Conservation (phyloP, 2,888 invertebrate species). For the Coremacera marginata region DNA sequence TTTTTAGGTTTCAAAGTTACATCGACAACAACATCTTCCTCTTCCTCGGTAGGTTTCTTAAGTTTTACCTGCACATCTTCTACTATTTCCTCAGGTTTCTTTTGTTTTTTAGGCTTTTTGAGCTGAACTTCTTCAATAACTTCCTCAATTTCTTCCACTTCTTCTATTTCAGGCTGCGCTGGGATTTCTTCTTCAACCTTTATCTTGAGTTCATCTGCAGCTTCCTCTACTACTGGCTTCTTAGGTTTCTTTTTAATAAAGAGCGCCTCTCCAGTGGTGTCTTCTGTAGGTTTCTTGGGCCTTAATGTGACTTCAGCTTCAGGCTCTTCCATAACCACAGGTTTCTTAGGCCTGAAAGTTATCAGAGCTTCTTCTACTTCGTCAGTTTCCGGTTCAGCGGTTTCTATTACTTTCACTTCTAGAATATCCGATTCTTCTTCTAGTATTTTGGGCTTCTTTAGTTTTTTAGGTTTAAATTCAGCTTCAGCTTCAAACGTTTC, state of each 20-base stretch:
- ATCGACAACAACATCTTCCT: slow-evolving; percentile 66
- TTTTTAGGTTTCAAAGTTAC: slow-evolving; percentile 66
- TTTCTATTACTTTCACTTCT: slow-evolving; percentile 47
- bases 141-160: slow-evolving; percentile 44
- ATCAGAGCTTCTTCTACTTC: slow-evolving; percentile 40
- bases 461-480: slow-evolving; percentile 48
- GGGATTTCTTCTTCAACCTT: slow-evolving; percentile 58
- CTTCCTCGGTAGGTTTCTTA: slow-evolving; percentile 54
- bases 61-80: slow-evolving; percentile 61
- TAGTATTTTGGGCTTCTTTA: slow-evolving; percentile 44
- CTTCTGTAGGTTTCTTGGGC: slow-evolving; percentile 56
- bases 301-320: slow-evolving; percentile 58
- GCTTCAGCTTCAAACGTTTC: slow-evolving; percentile 52
- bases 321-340: slow-evolving; percentile 53
- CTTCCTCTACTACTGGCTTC: slow-evolving; percentile 54
- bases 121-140: slow-evolving; percentile 55
- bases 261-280: slow-evolving; percentile 54
- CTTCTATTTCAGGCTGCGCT: slow-evolving; percentile 42
- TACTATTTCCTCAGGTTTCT: slow-evolving; percentile 55
- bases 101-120: slow-evolving; percentile 54
- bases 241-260: slow-evolving; percentile 58
- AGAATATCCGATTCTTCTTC: slow-evolving; percentile 49
- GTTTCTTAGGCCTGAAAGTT: slow-evolving; percentile 12
- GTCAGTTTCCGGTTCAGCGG: slow-evolving; percentile 48
- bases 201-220: slow-evolving; percentile 55